These are phyloP conservation scores for Mus caroli DNA, from an alignment of 2,797 vertebrate genomes.

Conservation along the genomic window DNA sequence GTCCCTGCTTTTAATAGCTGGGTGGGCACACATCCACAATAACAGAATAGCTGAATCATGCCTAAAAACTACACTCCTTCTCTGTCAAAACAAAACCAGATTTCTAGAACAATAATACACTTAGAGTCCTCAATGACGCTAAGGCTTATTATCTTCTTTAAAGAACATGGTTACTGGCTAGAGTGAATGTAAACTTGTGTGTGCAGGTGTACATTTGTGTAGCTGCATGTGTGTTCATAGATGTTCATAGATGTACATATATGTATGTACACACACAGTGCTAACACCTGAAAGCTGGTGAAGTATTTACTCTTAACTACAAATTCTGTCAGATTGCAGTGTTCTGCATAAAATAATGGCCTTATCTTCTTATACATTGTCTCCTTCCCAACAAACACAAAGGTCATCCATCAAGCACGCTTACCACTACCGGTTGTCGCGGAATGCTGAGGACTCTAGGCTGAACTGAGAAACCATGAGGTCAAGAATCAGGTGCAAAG, in stretches of 20 bases:
- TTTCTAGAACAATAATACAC: not conserved
- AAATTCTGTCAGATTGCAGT: not conserved
- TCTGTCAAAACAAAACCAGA: not conserved
- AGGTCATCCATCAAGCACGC: not conserved
- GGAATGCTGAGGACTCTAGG: not conserved
- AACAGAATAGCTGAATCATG: not conserved
- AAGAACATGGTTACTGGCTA: not conserved
- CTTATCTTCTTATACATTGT: not conserved
- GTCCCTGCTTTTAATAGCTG: not conserved
- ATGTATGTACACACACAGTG: not conserved
- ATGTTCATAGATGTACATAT: not conserved
- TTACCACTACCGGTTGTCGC: not conserved
- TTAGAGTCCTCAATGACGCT: not conserved
- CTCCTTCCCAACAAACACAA: conserved; percentile 28
- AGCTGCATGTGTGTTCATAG: not conserved
- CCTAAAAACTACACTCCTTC: not conserved
- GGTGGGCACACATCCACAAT: not conserved
- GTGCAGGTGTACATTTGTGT: not conserved
- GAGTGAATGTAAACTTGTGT: not conserved
- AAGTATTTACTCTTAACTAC: not conserved
- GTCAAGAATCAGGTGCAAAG: not conserved
- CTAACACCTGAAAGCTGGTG: not conserved
- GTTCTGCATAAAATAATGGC: not conserved
- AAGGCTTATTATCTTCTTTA: not conserved
- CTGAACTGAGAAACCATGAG: not conserved